phyloP scores from a whole-genome alignment of 2,797 vertebrate species.

The Phoeniculus purpureus region DNA sequence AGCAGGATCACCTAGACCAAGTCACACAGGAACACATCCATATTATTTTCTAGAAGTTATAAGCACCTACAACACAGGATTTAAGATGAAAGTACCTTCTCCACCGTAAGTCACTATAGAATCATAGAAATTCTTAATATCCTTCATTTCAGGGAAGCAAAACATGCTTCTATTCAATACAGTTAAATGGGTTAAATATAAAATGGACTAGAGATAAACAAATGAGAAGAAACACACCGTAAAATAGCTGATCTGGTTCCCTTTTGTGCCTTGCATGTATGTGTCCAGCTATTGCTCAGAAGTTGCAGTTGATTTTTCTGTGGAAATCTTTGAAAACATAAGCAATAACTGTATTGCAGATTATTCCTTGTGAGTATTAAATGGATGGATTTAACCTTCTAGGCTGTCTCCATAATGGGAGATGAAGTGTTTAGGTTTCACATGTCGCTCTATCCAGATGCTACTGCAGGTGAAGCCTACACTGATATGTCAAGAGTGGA shows the following conservation, averaged over 20 bases:
- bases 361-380: background rate
- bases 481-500: constrained; percentile 88
- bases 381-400: background rate
- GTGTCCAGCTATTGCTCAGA: background rate
- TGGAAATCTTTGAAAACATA: background rate
- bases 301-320: background rate
- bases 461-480: constrained; percentile 88
- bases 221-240: background rate
- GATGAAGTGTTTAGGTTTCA: constrained; percentile 94
- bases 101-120: too few species aligned
- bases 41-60: too few species aligned
- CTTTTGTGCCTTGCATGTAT: background rate
- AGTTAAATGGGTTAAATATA: background rate
- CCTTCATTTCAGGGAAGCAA: background rate
- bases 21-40: too few species aligned
- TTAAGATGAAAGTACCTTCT: too few species aligned
- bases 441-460: constrained; percentile 88
- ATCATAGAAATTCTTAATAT: too few species aligned
- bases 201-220: background rate
- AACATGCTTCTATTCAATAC: background rate
- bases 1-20: too few species aligned
- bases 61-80: too few species aligned
- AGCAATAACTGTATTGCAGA: background rate
- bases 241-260: background rate
- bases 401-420: constrained; percentile 93